Evolutionary conservation across 2,797 vertebrate genomes (phyloP).

Genomic region (Delichon dasypus): DNA sequence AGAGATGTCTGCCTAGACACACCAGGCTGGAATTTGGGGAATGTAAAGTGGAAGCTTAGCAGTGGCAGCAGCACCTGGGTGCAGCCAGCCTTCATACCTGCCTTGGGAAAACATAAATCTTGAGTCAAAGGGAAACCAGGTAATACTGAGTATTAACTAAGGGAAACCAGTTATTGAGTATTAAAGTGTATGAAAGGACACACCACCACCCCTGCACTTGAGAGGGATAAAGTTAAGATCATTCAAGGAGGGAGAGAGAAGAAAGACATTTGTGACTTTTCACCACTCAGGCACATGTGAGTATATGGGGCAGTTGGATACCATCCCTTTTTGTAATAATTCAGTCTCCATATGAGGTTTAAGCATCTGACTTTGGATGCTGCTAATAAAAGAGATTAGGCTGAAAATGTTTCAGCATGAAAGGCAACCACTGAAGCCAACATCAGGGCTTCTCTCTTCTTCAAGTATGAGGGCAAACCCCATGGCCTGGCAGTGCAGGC

Average conservation of each 20-base stretch:
- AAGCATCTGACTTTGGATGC: slow-evolving; percentile 28
- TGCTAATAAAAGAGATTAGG: slow-evolving; percentile 54
- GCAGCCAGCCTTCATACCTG: slow-evolving; percentile 18
- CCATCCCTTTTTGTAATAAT: slow-evolving; percentile 2
- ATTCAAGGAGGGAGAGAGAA: not conserved
- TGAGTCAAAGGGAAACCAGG: not conserved
- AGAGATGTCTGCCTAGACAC: slow-evolving; percentile 14
- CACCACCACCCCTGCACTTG: not conserved
- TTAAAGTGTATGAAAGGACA: not conserved
- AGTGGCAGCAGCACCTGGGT: not conserved
- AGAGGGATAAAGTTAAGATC: not conserved
- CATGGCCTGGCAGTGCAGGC: not conserved
- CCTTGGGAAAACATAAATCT: not conserved
- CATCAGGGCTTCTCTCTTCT: not conserved
- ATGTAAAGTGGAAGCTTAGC: slow-evolving; percentile 29
- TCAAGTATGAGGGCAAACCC: not conserved
- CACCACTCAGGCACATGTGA: not conserved
- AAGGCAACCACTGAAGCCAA: not conserved
- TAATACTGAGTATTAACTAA: not conserved
- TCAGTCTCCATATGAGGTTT: slow-evolving; percentile 22
- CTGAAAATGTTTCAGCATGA: not conserved
- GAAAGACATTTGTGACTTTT: not conserved
- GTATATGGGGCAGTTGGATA: not conserved
- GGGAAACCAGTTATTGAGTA: not conserved
- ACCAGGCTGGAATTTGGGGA: slow-evolving; percentile 34